Percentiles rank a stretch among this genome's conserved stretches.
Evolutionary conservation across 2,888 invertebrate species (phyloP).

Genomic region (Nephrotoma appendiculata): DNA sequence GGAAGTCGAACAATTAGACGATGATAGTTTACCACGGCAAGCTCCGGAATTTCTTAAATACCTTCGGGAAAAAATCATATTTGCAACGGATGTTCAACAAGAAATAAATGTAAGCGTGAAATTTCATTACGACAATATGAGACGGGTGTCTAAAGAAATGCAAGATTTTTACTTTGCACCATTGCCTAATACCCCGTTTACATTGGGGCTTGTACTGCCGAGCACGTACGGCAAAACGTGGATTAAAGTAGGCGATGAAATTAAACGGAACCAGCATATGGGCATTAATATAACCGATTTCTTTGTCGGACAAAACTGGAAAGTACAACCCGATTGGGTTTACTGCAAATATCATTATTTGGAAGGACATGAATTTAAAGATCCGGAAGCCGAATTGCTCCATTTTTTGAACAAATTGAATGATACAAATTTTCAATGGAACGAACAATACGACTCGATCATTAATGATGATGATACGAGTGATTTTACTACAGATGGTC

Average conservation of each 20-base stretch:
- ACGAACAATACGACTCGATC: conserved; percentile 39
- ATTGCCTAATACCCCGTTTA: conserved; percentile 72
- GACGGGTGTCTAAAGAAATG: conserved; percentile 62
- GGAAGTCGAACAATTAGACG: conserved; percentile 80
- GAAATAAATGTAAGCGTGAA: conserved; percentile 53
- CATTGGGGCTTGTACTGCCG: conserved; percentile 72
- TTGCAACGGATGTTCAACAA: conserved; percentile 44
- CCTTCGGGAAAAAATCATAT: conserved; percentile 52
- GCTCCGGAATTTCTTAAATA: conserved; percentile 40
- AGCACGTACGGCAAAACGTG: conserved; percentile 48
- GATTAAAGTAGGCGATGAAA: conserved; percentile 61
- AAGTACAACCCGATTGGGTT: conserved; percentile 77
- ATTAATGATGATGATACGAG: conserved; percentile 12
- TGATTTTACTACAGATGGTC: conserved; percentile 12
- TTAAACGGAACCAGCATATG: conserved; percentile 48
- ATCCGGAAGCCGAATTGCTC: conserved; percentile 58
- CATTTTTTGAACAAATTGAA: conserved; percentile 59
- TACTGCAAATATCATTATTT: conserved; percentile 79
- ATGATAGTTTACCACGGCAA: conserved; percentile 47
- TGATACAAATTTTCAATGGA: conserved; percentile 44
- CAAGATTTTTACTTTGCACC: conserved; percentile 75
- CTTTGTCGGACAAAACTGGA: conserved; percentile 59
- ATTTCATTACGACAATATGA: conserved; percentile 74
- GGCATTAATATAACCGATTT: conserved; percentile 56
- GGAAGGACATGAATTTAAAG: conserved; percentile 57